Conservation (phyloP, 2,888 invertebrate species). For the Phyto melanocephala region DNA sequence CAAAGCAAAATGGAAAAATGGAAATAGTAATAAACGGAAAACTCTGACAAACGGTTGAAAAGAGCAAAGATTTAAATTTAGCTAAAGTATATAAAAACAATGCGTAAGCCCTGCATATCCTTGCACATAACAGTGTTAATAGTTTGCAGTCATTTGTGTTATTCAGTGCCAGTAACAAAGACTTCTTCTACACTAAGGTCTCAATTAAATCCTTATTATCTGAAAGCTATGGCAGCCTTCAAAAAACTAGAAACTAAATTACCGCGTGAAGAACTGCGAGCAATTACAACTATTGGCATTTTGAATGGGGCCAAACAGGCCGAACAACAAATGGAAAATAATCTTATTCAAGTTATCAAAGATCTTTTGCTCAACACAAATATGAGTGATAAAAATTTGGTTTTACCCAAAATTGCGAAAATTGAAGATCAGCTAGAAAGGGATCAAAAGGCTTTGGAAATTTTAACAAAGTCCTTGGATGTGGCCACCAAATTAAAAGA, state of each 20-base stretch:
- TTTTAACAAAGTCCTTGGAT: conserved; percentile 74
- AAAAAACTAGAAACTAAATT: conserved; percentile 72
- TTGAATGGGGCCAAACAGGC: conserved; percentile 75
- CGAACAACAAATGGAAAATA: conserved; percentile 74
- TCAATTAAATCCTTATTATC: conserved; percentile 72
- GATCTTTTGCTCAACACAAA: conserved; percentile 72
- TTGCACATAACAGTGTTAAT: conserved; percentile 47
- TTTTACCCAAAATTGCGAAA: conserved; percentile 71
- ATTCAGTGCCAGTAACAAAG: conserved; percentile 61
- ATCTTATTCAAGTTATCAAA: conserved; percentile 71
- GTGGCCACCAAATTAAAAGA: conserved; percentile 71
- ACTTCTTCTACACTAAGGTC: conserved; percentile 39
- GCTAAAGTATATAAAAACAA: conserved; percentile 16
- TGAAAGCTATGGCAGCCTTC: conserved; percentile 73
- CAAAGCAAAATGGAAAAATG: neutral
- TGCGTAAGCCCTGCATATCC: conserved; percentile 61
- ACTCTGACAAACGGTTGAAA: conserved; percentile 28
- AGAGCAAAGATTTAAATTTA: conserved; percentile 46
- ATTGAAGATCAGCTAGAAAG: conserved; percentile 74
- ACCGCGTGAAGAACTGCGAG: conserved; percentile 72
- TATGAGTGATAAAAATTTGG: conserved; percentile 64
- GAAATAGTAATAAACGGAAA: conserved; percentile 49
- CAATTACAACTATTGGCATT: conserved; percentile 74
- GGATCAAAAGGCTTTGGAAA: conserved; percentile 73
- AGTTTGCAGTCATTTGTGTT: conserved; percentile 56